These are phyloP conservation scores for Drosophila bipectinata DNA, from an alignment of 1,140 invertebrate species.

Conservation along the genomic window DNA sequence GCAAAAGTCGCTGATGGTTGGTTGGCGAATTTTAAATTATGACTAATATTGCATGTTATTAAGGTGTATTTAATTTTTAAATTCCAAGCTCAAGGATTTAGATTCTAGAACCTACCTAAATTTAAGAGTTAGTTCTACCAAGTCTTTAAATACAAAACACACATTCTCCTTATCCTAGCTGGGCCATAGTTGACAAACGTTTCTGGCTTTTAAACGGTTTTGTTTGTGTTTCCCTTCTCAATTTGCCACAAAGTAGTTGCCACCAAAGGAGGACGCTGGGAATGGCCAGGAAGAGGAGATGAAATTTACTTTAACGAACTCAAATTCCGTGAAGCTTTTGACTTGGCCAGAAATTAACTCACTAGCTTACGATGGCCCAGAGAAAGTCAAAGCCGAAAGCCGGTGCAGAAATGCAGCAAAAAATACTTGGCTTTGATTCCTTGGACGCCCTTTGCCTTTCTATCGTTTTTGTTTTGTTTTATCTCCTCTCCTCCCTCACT, in stretches of 20 bases:
- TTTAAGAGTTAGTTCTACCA: too few relatives aligned
- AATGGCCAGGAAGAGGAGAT: constrained; percentile 1
- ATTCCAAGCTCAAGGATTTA: too few relatives aligned
- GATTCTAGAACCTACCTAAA: too few relatives aligned
- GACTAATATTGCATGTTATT: neutral
- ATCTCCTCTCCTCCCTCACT: constrained; percentile 23
- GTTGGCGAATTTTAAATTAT: constrained; percentile 5
- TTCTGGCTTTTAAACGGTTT: constrained; percentile 26
- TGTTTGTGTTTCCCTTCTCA: constrained; percentile 44
- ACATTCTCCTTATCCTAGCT: constrained; percentile 15
- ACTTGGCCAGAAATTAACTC: constrained; percentile 44
- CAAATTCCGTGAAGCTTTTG: constrained; percentile 46
- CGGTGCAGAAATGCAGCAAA: constrained; percentile 43
- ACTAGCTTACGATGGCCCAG: constrained; percentile 38
- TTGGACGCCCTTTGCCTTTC: constrained; percentile 19
- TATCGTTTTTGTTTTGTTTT: constrained; percentile 39
- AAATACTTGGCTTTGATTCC: constrained; percentile 59
- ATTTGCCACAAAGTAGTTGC: constrained; percentile 45
- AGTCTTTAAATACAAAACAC: neutral
- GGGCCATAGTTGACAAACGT: constrained; percentile 37
- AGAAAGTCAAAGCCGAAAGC: constrained; percentile 41
- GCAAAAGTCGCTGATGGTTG: constrained; percentile 1
- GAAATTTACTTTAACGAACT: constrained; percentile 48
- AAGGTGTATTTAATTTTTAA: neutral
- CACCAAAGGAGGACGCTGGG: constrained; percentile 7